Evolutionary conservation across 2,888 invertebrate genomes (phyloP).

Genomic region (Rhabditophanes sp.): DNA sequence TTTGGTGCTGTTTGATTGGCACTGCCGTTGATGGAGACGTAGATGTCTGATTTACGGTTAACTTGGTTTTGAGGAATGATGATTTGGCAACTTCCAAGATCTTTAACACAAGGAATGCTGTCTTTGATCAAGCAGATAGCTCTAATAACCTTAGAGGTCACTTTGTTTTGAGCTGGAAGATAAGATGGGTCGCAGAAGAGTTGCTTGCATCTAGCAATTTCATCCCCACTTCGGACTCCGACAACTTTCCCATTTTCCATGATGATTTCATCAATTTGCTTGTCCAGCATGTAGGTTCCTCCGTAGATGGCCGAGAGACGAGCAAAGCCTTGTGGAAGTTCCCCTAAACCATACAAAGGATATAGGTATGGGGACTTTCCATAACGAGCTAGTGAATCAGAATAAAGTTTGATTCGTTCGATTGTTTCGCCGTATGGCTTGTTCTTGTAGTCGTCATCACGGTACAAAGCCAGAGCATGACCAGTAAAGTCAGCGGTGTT

Average conservation of each 20-base stretch:
- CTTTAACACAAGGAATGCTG: constrained; percentile 81
- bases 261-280: constrained; percentile 87
- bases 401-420: constrained; percentile 80
- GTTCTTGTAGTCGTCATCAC: constrained; percentile 58
- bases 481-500: constrained; percentile 97
- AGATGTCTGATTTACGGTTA: constrained; percentile 67
- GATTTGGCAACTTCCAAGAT: constrained; percentile 90
- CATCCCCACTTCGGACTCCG: constrained; percentile 87
- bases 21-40: constrained; percentile 87
- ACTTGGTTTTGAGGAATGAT: constrained; percentile 99
- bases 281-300: constrained; percentile 98
- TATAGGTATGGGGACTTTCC: constrained; percentile 97
- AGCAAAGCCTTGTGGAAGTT: constrained; percentile 60
- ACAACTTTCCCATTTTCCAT: constrained; percentile 55
- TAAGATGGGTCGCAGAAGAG: constrained; percentile 97
- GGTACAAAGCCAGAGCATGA: constrained; percentile 81
- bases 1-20: constrained; percentile 74
- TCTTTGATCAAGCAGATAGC: constrained; percentile 96
- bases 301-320: constrained; percentile 84
- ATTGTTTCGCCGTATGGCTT: constrained; percentile 73
- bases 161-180: constrained; percentile 54
- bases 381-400: constrained; percentile 87
- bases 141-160: constrained; percentile 61
- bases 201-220: constrained; percentile 85
- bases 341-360: constrained; percentile 94